A percentile compares a stretch with the other conserved stretches of the same genome.
These are phyloP conservation scores for Elysia chlorotica DNA, from an alignment of 1,140 invertebrate species.

Conservation along the genomic window DNA sequence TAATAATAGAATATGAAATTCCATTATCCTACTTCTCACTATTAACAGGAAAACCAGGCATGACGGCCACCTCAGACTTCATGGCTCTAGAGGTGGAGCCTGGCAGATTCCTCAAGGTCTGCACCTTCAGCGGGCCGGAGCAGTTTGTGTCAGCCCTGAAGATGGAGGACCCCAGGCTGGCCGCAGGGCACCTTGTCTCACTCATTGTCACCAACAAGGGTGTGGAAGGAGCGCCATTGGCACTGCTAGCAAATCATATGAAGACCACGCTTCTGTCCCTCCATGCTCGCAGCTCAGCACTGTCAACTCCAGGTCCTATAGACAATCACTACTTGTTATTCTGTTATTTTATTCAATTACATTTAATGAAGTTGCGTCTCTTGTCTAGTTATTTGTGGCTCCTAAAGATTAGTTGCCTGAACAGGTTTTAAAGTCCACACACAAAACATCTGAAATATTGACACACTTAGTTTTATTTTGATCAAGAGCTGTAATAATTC, in stretches of 20 bases:
- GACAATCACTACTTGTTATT: too few relatives aligned
- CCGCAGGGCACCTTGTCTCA: constrained; percentile 54
- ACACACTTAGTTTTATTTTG: too few relatives aligned
- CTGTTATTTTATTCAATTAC: too few relatives aligned
- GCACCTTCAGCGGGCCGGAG: constrained; percentile 39
- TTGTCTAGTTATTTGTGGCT: too few relatives aligned
- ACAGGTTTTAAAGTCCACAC: too few relatives aligned
- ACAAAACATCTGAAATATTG: too few relatives aligned
- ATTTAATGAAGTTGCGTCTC: too few relatives aligned
- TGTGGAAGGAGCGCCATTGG: constrained; percentile 43
- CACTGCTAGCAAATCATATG: constrained; percentile 52
- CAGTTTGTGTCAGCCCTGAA: constrained; percentile 36
- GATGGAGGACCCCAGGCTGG: constrained; percentile 22
- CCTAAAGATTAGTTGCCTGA: too few relatives aligned
- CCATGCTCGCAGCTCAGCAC: constrained; percentile 27
- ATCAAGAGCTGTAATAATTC: too few relatives aligned
- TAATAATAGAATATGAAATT: too few relatives aligned
- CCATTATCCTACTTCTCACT: too few relatives aligned
- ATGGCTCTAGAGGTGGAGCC: constrained; percentile 50
- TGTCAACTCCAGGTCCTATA: constrained; percentile 14
- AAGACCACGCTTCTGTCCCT: constrained; percentile 42
- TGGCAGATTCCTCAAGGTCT: constrained; percentile 48
- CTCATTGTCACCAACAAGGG: constrained; percentile 49
- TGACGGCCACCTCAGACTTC: constrained; percentile 43
- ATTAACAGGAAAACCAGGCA: too few relatives aligned